A percentile compares a stretch with the other conserved stretches of the same genome.
phyloP scores from a whole-genome alignment of 1,140 invertebrate genomes.

The Latrodectus geometricus region DNA sequence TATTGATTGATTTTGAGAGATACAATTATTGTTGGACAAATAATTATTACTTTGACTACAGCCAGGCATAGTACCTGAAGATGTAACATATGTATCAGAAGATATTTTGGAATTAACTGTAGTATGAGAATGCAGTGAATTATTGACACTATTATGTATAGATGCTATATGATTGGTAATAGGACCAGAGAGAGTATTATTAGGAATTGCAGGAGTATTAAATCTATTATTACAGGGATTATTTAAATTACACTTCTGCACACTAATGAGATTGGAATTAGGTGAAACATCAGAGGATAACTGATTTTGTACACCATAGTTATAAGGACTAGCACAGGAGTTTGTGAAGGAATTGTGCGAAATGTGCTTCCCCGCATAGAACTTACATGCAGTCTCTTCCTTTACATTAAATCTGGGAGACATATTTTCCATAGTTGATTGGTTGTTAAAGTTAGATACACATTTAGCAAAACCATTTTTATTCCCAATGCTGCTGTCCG shows the following conservation, averaged over 20 bases:
- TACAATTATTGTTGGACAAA: background rate
- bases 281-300: background rate
- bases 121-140: background rate
- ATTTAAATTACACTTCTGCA: background rate
- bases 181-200: background rate
- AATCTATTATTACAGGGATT: background rate
- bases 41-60: constrained; percentile 37
- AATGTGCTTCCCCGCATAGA: constrained; percentile 49
- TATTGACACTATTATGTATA: background rate
- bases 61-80: constrained; percentile 4
- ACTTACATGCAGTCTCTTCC: constrained; percentile 39
- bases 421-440: background rate
- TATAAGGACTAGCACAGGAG: background rate
- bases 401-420: constrained; percentile 1
- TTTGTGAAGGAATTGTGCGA: constrained; percentile 20
- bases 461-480: background rate
- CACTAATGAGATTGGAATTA: background rate
- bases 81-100: constrained; percentile 39
- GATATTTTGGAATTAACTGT: background rate
- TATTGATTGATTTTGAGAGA: background rate
- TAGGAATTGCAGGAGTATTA: background rate
- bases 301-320: constrained; percentile 8
- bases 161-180: background rate
- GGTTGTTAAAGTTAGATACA: background rate
- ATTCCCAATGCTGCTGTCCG: background rate